Evolutionary conservation across 2,113 vertebrate genomes (phyloP), one percentile per base, ranked within the genome.

Genomic region (Passer montanus): DNA sequence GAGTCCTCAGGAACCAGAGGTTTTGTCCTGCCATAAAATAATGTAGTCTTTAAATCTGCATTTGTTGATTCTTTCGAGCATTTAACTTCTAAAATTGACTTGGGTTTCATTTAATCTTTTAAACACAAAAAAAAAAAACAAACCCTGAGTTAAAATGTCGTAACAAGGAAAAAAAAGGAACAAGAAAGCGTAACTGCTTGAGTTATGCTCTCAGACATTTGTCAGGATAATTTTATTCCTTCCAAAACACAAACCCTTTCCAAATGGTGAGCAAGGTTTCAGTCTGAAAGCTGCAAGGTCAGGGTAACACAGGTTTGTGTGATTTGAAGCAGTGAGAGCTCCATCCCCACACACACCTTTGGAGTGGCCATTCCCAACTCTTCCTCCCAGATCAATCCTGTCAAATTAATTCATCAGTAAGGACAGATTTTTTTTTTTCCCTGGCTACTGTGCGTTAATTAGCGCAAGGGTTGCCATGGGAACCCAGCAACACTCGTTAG

Each of bases 381-480:
- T 43, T 66, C 92, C 28, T 73, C 60, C 94, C 64, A 0, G 3
- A 84, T 46, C 78, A 18, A 55, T 28, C 82, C 87, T 72, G 90
- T 41, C 90, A 90, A 70, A 96, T 90, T 81, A 91, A 91, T 80
- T 90, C 83, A 95, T 56, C 93, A 91, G 56, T 31, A 86, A 94
- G 85, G 92, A 93, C 85, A 92, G 79, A 58, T 27, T 44, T 59
- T 64, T 28, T 28, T 58, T 30, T 43, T 14, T 1, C 6, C 62
- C 75, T 58, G 58, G 37, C 87, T 50, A 41, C 81, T 11, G 31
- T 18, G 66, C 2, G 2, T 92, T 96, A 94, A 96, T 96, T 96
- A 96, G 85, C 2, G 0, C 74, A 16, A 10, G 39, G 41, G 92
- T 95, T 95, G 85, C 85, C 90, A 78, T 81, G 85, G 94, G n/a